These are phyloP conservation scores for Drosophila serrata DNA, from an alignment of 1,140 invertebrate species.

Conservation along the genomic window DNA sequence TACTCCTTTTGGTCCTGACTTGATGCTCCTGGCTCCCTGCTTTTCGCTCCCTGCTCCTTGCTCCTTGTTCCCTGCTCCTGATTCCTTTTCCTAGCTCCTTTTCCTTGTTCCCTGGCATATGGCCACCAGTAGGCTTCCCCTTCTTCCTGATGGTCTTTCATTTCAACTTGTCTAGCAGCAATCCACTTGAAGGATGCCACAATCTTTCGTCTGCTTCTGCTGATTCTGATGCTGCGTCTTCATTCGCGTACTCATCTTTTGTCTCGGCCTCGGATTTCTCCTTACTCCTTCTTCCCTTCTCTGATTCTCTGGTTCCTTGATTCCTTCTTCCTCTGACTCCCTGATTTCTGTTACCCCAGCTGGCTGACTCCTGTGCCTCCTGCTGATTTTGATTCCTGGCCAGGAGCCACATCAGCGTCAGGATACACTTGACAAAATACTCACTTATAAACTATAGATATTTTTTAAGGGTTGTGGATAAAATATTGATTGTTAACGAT, in stretches of 20 bases:
- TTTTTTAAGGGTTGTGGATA: too few relatives aligned
- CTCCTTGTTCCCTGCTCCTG: background rate
- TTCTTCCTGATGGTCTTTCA: slow-evolving; percentile 34
- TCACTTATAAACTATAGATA: too few relatives aligned
- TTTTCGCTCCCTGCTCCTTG: background rate
- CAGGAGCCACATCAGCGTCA: slow-evolving; percentile 28
- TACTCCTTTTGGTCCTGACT: background rate
- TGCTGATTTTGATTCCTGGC: slow-evolving; percentile 6
- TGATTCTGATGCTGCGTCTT: slow-evolving; percentile 18
- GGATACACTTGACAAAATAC: too few relatives aligned
- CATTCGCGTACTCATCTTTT: slow-evolving; percentile 20
- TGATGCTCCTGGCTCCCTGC: background rate
- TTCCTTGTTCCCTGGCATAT: background rate
- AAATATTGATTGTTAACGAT: too few relatives aligned
- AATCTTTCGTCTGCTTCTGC: slow-evolving; percentile 61
- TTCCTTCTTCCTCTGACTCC: slow-evolving; percentile 1
- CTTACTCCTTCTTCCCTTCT: background rate
- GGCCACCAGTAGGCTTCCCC: background rate
- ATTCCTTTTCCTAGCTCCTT: background rate
- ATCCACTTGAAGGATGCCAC: slow-evolving; percentile 76
- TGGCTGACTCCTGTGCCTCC: slow-evolving; percentile 17
- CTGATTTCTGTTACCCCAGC: background rate
- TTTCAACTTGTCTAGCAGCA: slow-evolving; percentile 69
- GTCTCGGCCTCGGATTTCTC: background rate
- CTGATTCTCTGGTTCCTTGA: background rate